These are phyloP conservation scores for Corynorhinus townsendii DNA, from an alignment of 2,113 vertebrate genomes.

Conservation along the genomic window DNA sequence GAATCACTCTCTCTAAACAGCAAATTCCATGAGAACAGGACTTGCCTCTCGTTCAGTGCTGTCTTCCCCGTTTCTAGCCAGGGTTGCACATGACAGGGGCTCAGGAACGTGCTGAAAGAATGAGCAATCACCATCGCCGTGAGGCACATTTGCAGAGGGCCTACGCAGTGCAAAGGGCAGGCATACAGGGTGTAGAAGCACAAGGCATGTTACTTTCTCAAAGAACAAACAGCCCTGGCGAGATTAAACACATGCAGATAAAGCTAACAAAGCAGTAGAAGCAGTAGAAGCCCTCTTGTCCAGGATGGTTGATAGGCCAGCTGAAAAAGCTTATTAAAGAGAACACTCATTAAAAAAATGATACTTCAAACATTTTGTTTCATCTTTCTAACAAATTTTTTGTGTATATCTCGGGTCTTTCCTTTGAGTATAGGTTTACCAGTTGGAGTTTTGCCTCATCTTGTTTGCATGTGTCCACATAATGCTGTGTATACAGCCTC, in stretches of 20 bases:
- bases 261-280: background rate
- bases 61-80: background rate
- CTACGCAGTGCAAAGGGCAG: accelerated
- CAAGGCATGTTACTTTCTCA: too few relatives aligned
- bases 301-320: background rate
- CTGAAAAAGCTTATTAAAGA: background rate
- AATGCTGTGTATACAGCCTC: background rate
- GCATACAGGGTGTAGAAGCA: accelerated
- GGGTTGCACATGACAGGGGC: background rate
- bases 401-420: background rate
- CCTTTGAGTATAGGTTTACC: background rate
- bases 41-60: background rate
- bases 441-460: background rate
- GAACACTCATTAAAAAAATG: background rate
- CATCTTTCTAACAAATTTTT: background rate
- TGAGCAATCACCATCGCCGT: accelerated
- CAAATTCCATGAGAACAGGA: background rate
- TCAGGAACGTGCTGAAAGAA: background rate
- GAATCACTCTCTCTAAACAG: background rate
- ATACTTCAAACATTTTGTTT: background rate
- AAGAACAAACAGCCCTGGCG: too few relatives aligned
- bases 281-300: background rate
- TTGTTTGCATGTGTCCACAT: background rate
- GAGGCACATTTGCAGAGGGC: background rate
- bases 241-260: background rate